phyloP scores from a whole-genome alignment of 2,888 invertebrate genomes.

The Beris morrisii region DNA sequence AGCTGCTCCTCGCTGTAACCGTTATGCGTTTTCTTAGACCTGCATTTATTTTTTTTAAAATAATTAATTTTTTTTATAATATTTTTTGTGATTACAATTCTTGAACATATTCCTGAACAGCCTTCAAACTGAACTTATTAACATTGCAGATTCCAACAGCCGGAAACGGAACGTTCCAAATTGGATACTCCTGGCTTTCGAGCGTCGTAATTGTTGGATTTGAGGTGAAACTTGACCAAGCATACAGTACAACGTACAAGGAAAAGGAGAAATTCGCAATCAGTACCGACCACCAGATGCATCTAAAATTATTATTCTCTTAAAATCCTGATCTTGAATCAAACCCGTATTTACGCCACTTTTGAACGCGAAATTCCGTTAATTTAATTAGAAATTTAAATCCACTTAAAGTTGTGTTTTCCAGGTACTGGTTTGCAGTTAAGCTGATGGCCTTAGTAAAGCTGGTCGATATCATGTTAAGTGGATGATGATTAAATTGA shows the following conservation, averaged over 20 bases:
- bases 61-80: not conserved
- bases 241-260: slow-evolving; percentile 42
- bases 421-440: slow-evolving; percentile 33
- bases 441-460: slow-evolving; percentile 1
- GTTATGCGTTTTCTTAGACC: slow-evolving; percentile 23
- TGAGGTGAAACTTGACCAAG: slow-evolving; percentile 44
- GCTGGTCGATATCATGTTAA: not conserved
- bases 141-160: slow-evolving; percentile 61
- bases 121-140: slow-evolving; percentile 60
- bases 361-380: slow-evolving; percentile 1
- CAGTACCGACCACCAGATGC: slow-evolving; percentile 46
- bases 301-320: slow-evolving; percentile 41
- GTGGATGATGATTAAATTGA: no score
- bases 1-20: slow-evolving; percentile 12
- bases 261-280: slow-evolving; percentile 42
- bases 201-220: slow-evolving; percentile 58
- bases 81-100: slow-evolving; percentile 49
- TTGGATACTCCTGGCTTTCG: slow-evolving; percentile 58
- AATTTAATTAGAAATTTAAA: slow-evolving; percentile 30
- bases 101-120: slow-evolving; percentile 50
- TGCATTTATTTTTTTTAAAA: slow-evolving; percentile 15
- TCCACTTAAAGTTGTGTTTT: slow-evolving; percentile 33
- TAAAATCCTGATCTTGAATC: not conserved
- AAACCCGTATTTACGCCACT: not conserved
- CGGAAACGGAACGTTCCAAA: slow-evolving; percentile 61